These are phyloP conservation scores for Acanthisitta chloris DNA, from an alignment of 2,113 vertebrate genomes.

Conservation along the genomic window DNA sequence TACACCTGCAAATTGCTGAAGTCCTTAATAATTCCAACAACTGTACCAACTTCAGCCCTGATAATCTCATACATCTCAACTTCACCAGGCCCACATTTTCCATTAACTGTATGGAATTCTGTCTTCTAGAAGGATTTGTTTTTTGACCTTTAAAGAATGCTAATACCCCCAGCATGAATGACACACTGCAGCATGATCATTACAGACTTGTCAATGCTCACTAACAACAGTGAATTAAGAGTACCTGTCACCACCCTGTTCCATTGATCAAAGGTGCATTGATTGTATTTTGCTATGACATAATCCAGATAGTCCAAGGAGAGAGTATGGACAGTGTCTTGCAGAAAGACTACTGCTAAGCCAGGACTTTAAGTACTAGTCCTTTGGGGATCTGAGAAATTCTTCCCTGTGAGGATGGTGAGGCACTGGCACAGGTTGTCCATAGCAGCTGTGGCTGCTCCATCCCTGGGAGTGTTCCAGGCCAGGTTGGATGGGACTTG, in stretches of 20 bases:
- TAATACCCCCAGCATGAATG: conserved; percentile 77
- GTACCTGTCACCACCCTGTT: conserved; percentile 80
- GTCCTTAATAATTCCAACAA: not conserved
- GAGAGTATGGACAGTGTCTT: not conserved
- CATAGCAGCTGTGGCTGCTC: not conserved
- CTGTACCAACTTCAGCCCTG: not conserved
- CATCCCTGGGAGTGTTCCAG: not conserved
- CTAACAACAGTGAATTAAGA: conserved; percentile 82
- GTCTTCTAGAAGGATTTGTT: conserved; percentile 35
- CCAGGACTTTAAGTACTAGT: not conserved
- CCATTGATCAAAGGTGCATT: conserved; percentile 83
- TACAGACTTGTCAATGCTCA: conserved; percentile 84
- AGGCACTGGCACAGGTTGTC: not conserved
- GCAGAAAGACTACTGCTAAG: not conserved
- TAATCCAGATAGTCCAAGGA: conserved; percentile 58
- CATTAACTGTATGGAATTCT: conserved; percentile 28
- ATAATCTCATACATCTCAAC: not conserved
- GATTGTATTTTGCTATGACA: conserved; percentile 73
- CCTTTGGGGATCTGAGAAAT: not conserved
- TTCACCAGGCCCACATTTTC: not conserved
- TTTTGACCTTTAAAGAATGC: conserved; percentile 90
- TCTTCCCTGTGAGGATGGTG: not conserved
- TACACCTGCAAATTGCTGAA: not conserved
- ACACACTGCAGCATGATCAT: conserved; percentile 76
- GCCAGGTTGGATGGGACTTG: too few relatives aligned